A percentile compares a stretch with the other conserved stretches of the same genome.
phyloP scores from a whole-genome alignment of 1,140 invertebrate genomes.

The Anoplolepis gracilipes region DNA sequence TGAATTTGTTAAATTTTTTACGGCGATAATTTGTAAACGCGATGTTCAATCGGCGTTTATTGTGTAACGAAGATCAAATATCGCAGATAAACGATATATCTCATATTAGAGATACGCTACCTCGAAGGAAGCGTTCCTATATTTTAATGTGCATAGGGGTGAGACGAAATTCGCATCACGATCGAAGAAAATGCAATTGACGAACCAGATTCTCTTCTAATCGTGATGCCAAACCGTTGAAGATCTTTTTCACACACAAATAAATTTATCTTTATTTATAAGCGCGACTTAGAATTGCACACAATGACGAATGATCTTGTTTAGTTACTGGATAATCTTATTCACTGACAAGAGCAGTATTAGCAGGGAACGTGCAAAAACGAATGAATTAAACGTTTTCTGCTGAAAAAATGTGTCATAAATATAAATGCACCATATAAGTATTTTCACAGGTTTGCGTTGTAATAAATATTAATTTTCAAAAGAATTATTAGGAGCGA shows the following conservation, averaged over 20 bases:
- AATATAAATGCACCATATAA: background rate
- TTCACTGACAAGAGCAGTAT: conserved; percentile 19
- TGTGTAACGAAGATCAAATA: conserved; percentile 22
- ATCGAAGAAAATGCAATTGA: background rate
- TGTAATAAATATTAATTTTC: background rate
- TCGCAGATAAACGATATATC: conserved; percentile 24
- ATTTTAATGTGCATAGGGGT: conserved; percentile 16
- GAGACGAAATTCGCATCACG: conserved; percentile 25
- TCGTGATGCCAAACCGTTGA: background rate
- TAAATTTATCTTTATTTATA: conserved; percentile 1
- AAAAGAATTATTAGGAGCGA: background rate
- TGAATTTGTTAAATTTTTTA: conserved; percentile 29
- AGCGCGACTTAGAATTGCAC: background rate
- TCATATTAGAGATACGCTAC: conserved; percentile 31
- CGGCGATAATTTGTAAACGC: background rate
- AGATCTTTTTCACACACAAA: background rate
- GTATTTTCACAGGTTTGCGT: conserved; percentile 14
- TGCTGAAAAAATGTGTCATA: background rate
- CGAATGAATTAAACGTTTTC: background rate
- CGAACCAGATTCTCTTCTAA: background rate
- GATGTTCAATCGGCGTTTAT: background rate
- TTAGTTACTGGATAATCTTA: conserved; percentile 14
- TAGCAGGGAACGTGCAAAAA: background rate
- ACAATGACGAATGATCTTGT: background rate
- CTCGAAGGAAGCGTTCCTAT: conserved; percentile 31